These are phyloP conservation scores for Heteromormyrus szaboi DNA, from an alignment of 2,797 vertebrate species.

Conservation along the genomic window DNA sequence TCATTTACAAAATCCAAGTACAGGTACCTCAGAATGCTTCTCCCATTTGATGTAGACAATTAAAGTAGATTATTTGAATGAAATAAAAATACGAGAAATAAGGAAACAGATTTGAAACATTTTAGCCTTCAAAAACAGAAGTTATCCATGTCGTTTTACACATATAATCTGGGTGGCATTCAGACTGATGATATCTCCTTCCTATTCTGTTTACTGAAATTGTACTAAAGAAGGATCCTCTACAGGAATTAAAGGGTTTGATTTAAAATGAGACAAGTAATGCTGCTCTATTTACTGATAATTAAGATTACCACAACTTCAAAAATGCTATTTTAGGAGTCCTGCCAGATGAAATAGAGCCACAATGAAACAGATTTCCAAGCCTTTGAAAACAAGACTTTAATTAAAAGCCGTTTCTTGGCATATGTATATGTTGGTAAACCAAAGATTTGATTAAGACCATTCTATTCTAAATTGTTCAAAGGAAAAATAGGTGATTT, in stretches of 20 bases:
- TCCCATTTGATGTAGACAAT: neutral
- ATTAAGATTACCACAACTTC: neutral
- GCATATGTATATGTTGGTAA: neutral
- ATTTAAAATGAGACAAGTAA: neutral
- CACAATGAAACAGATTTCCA: neutral
- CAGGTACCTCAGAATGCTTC: neutral
- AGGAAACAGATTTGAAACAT: neutral
- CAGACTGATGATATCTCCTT: neutral
- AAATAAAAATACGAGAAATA: neutral
- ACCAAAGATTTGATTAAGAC: neutral
- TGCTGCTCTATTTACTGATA: neutral
- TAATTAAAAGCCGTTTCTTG: neutral
- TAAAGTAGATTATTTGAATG: neutral
- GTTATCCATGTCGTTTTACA: neutral
- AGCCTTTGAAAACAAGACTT: constrained; percentile 11
- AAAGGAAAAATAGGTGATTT: neutral
- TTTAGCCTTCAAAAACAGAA: neutral
- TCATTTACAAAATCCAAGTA: neutral
- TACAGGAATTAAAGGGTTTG: neutral
- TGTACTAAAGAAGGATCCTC: neutral
- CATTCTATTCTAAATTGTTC: neutral
- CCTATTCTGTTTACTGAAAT: neutral
- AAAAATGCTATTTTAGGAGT: neutral
- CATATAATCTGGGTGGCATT: neutral
- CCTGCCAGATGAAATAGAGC: neutral